Evolutionary conservation across 2,113 vertebrate species (phyloP).

Genomic region (Phylloscopus trochiloides): DNA sequence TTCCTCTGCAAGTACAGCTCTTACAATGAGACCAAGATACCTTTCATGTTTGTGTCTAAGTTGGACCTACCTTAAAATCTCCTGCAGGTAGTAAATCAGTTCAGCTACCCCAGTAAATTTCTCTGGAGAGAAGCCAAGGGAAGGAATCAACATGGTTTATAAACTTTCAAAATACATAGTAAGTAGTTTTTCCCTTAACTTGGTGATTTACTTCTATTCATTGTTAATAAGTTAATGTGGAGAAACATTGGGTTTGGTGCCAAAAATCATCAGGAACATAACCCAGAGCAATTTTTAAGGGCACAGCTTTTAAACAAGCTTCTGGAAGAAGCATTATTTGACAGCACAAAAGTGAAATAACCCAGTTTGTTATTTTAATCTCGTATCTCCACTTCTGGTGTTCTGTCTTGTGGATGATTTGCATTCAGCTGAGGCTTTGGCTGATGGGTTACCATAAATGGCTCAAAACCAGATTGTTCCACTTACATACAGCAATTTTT

Average conservation of each 20-base stretch:
- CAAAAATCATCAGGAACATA: slow-evolving; percentile 71
- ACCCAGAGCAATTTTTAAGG: slow-evolving; percentile 67
- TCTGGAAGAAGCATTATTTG: slow-evolving; percentile 70
- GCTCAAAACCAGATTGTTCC: slow-evolving; percentile 8
- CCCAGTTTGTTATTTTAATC: slow-evolving; percentile 58
- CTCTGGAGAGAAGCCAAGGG: slow-evolving; percentile 14
- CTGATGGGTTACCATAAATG: slow-evolving; percentile 25
- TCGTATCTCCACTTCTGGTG: slow-evolving; percentile 37
- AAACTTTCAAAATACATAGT: slow-evolving; percentile 39
- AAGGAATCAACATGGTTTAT: slow-evolving; percentile 46
- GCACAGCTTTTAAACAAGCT: slow-evolving; percentile 66
- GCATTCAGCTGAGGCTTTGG: slow-evolving; percentile 22
- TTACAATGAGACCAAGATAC: background rate
- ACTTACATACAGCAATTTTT: background rate
- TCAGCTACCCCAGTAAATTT: slow-evolving; percentile 14
- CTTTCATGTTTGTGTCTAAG: background rate
- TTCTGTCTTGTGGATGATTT: slow-evolving; percentile 19
- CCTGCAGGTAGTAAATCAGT: slow-evolving; percentile 31
- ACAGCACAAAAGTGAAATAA: slow-evolving; percentile 61
- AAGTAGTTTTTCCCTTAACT: slow-evolving; percentile 37
- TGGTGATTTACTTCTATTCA: slow-evolving; percentile 62
- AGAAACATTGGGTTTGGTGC: slow-evolving; percentile 62
- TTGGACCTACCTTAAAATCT: slow-evolving; percentile 11
- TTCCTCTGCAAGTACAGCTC: background rate
- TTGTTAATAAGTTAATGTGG: slow-evolving; percentile 62